phyloP scores from a whole-genome alignment of 1,140 invertebrate genomes.

The Chrysoperla carnea region DNA sequence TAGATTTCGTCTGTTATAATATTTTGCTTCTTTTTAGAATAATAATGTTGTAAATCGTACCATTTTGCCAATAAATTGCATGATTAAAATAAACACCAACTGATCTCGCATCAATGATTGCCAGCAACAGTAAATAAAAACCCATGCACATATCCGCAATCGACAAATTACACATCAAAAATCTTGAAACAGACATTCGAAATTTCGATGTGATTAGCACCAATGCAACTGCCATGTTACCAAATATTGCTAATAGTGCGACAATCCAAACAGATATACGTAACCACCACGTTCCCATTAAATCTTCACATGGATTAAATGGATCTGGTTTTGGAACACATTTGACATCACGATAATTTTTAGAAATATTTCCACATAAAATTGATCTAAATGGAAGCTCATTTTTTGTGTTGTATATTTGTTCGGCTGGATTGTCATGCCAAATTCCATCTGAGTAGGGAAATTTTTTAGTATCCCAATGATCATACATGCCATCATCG shows the following conservation, averaged over 20 bases:
- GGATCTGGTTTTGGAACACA: slow-evolving; percentile 68
- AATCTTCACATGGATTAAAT: slow-evolving; percentile 78
- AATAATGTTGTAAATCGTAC: slow-evolving; percentile 18
- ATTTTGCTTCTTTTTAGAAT: too few species aligned
- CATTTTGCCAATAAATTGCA: slow-evolving; percentile 79
- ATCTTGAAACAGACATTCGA: slow-evolving; percentile 54
- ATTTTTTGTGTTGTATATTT: not conserved
- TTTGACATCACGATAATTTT: slow-evolving; percentile 28
- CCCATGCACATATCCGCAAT: slow-evolving; percentile 74
- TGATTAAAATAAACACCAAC: slow-evolving; percentile 76
- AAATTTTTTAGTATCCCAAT: too few species aligned
- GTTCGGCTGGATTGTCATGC: not conserved
- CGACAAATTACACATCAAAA: slow-evolving; percentile 75
- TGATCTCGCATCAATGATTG: slow-evolving; percentile 61
- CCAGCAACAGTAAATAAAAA: slow-evolving; percentile 64
- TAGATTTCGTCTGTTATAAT: too few species aligned
- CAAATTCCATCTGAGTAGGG: not conserved
- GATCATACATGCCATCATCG: too few species aligned
- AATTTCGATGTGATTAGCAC: slow-evolving; percentile 43
- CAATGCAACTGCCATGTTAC: slow-evolving; percentile 66
- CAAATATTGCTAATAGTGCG: slow-evolving; percentile 44
- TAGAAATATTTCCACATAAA: not conserved
- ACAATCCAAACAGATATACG: slow-evolving; percentile 67
- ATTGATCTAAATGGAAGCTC: not conserved
- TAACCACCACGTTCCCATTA: slow-evolving; percentile 71